Percentiles rank a stretch among this genome's conserved stretches.
These are phyloP conservation scores for Pyrocoelia pectoralis DNA, from an alignment of 2,888 invertebrate genomes.

Conservation along the genomic window DNA sequence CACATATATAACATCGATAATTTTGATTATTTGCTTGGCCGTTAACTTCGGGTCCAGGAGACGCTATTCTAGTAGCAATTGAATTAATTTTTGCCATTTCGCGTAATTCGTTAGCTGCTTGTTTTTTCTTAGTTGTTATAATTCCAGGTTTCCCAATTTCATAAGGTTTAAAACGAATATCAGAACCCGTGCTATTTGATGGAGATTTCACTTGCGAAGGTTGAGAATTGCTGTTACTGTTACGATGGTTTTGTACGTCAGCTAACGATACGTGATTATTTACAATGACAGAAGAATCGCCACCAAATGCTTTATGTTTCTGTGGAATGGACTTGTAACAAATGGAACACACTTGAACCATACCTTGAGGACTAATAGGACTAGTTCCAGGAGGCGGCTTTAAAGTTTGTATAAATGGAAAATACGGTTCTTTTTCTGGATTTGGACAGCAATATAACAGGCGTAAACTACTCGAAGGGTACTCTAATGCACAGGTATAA, in stretches of 20 bases:
- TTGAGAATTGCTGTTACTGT: slow-evolving; percentile 55
- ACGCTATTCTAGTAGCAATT: slow-evolving; percentile 49
- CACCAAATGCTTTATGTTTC: slow-evolving; percentile 76
- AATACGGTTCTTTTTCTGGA: slow-evolving; percentile 87
- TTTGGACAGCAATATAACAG: slow-evolving; percentile 86
- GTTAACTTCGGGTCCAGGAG: slow-evolving; percentile 55
- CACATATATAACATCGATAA: slow-evolving; percentile 79
- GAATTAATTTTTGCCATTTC: slow-evolving; percentile 51
- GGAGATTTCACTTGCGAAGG: slow-evolving; percentile 65
- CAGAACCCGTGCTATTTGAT: slow-evolving; percentile 63
- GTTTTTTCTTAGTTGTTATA: slow-evolving; percentile 60
- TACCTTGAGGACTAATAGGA: slow-evolving; percentile 89
- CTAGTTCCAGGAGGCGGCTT: slow-evolving; percentile 85
- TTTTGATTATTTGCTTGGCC: slow-evolving; percentile 55
- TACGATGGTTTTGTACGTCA: slow-evolving; percentile 55
- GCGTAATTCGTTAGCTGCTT: slow-evolving; percentile 56
- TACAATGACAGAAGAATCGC: slow-evolving; percentile 47
- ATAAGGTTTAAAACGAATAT: slow-evolving; percentile 69
- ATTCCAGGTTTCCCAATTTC: slow-evolving; percentile 62
- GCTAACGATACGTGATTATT: slow-evolving; percentile 56
- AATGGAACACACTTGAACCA: slow-evolving; percentile 87
- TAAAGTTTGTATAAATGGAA: slow-evolving; percentile 85
- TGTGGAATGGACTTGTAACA: slow-evolving; percentile 85
- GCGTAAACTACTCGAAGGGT: slow-evolving; percentile 80
- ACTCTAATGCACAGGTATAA: slow-evolving; percentile 86